Conservation (phyloP, 2,888 invertebrate species). For the Anorthoa munda region DNA sequence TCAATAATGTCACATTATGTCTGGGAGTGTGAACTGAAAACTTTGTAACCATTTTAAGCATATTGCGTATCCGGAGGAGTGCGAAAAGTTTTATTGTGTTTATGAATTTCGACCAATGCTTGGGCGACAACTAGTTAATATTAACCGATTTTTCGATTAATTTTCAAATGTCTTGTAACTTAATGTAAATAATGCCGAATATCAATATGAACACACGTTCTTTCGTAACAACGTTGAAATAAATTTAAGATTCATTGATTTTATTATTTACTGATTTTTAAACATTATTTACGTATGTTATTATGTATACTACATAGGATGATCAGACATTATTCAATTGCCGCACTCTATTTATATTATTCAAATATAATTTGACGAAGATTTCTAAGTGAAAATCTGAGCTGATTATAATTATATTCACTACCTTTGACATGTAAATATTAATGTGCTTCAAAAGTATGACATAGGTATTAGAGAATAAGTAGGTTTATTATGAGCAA, state of each 20-base stretch:
- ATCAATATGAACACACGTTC: too few species aligned
- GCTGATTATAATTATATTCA: background rate
- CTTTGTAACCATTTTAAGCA: background rate
- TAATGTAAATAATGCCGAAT: background rate
- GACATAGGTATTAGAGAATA: conserved; percentile 42
- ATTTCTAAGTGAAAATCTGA: background rate
- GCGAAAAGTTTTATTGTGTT: background rate
- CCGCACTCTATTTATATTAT: conserved; percentile 8
- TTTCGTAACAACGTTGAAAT: too few species aligned
- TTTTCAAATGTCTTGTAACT: too few species aligned
- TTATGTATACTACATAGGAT: background rate
- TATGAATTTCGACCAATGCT: background rate
- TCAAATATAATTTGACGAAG: conserved; percentile 13
- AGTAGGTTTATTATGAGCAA: conserved; percentile 60
- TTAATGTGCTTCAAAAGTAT: conserved; percentile 67
- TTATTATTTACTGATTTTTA: too few species aligned
- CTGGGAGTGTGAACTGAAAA: background rate
- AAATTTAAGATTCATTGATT: background rate
- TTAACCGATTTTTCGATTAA: background rate
- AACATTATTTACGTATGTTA: too few species aligned
- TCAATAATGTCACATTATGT: background rate
- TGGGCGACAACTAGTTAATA: background rate
- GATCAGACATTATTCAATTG: too few species aligned
- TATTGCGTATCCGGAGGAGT: background rate
- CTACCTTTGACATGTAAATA: conserved; percentile 61